Evolutionary conservation across 2,888 invertebrate genomes (phyloP).

Genomic region (Sisyra nigra): DNA sequence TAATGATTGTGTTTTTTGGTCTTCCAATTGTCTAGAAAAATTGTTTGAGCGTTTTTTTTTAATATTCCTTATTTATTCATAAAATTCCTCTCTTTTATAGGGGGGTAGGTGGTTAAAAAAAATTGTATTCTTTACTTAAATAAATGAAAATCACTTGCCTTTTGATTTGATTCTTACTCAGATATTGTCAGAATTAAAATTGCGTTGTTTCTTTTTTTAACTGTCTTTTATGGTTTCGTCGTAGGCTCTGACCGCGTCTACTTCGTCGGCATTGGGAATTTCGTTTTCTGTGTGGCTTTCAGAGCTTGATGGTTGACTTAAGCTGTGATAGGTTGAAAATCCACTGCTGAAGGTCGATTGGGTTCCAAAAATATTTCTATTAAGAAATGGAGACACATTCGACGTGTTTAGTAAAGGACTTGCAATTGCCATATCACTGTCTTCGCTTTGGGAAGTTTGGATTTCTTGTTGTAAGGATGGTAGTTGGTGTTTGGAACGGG

Average conservation of each 20-base stretch:
- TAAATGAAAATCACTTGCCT: background rate
- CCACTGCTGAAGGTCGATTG: background rate
- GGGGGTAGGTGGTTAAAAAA: too few relatives aligned
- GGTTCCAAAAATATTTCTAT: conserved; percentile 1
- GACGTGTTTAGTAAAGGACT: background rate
- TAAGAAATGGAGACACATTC: background rate
- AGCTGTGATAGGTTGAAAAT: conserved; percentile 5
- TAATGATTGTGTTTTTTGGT: too few relatives aligned
- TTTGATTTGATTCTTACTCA: too few relatives aligned
- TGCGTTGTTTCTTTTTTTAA: too few relatives aligned
- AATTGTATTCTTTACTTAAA: background rate
- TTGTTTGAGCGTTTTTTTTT: too few relatives aligned
- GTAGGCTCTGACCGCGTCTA: too few relatives aligned
- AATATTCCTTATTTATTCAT: too few relatives aligned
- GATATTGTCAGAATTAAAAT: too few relatives aligned
- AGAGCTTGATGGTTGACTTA: conserved; percentile 7
- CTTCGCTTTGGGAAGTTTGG: background rate
- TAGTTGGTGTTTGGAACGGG: background rate
- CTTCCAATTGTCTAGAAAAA: too few relatives aligned
- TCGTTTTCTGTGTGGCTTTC: background rate
- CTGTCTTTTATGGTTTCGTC: too few relatives aligned
- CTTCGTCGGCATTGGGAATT: too few relatives aligned
- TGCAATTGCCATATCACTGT: background rate
- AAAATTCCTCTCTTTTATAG: too few relatives aligned
- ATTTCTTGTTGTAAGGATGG: background rate